Conservation (phyloP, 2,113 vertebrate species). For the Myotis brandtii region DNA sequence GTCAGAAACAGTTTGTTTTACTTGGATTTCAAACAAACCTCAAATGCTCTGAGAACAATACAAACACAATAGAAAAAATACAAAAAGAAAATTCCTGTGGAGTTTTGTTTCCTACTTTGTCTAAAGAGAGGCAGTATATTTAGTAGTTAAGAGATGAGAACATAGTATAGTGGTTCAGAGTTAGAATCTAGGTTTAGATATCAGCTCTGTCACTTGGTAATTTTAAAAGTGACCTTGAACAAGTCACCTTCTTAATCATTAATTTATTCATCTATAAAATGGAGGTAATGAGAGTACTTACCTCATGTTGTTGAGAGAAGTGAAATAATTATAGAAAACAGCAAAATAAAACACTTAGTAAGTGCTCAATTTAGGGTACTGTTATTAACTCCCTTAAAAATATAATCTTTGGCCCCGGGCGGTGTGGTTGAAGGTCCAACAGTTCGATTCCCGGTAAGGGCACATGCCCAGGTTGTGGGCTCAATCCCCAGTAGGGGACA, state of each 20-base stretch:
- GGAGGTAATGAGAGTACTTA: background rate
- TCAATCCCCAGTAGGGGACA: too few relatives aligned
- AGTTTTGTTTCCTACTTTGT: slow-evolving; percentile 30
- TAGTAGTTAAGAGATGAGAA: background rate
- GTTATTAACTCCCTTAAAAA: background rate
- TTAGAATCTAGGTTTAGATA: background rate
- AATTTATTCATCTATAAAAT: slow-evolving; percentile 40
- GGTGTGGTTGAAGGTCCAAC: too few relatives aligned
- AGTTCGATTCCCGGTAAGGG: too few relatives aligned
- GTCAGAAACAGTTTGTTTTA: slow-evolving; percentile 65
- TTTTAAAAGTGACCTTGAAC: slow-evolving; percentile 46
- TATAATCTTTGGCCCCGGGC: background rate
- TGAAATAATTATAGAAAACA: slow-evolving; percentile 19
- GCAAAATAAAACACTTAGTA: background rate
- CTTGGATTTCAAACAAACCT: slow-evolving; percentile 49
- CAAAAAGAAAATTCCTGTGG: background rate
- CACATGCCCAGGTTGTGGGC: too few relatives aligned
- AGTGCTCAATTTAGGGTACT: background rate
- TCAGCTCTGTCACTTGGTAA: background rate
- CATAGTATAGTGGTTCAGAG: background rate
- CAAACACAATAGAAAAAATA: slow-evolving; percentile 26
- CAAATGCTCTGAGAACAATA: slow-evolving; percentile 41
- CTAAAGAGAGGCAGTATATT: slow-evolving; percentile 2
- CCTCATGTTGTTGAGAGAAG: background rate
- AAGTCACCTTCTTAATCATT: slow-evolving; percentile 42